Conservation (phyloP, 2,888 invertebrate species). For the Byasa hedistus region DNA sequence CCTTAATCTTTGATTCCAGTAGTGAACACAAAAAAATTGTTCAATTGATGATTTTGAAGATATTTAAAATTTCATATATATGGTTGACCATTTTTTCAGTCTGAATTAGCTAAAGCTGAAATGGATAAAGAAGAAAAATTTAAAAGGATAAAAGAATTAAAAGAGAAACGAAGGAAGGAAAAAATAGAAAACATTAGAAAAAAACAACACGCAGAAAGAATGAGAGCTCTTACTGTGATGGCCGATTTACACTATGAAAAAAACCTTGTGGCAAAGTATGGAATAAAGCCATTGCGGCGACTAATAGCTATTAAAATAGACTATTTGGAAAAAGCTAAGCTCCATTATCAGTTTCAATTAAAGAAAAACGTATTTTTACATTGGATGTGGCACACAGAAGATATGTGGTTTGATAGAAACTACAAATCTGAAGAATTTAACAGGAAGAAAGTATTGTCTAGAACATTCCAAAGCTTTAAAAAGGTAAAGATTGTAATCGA, state of each 20-base stretch:
- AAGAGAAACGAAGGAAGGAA: constrained; percentile 80
- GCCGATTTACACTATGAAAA: constrained; percentile 75
- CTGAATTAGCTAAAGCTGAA: constrained; percentile 71
- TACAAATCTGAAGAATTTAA: constrained; percentile 79
- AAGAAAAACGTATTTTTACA: constrained; percentile 71
- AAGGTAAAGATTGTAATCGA: constrained; percentile 48
- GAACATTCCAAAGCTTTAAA: constrained; percentile 70
- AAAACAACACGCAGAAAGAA: constrained; percentile 73
- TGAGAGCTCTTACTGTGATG: constrained; percentile 72
- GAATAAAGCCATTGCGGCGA: constrained; percentile 57
- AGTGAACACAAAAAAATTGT: neutral
- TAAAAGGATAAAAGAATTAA: constrained; percentile 80
- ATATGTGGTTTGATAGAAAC: constrained; percentile 74
- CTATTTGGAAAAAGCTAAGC: constrained; percentile 68
- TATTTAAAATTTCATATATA: neutral
- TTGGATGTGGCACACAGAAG: constrained; percentile 77
- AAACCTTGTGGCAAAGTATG: constrained; percentile 60
- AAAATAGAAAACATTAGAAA: constrained; percentile 81
- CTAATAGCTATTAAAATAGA: constrained; percentile 59
- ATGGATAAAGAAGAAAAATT: constrained; percentile 82
- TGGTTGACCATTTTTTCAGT: constrained; percentile 45
- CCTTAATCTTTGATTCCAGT: too few relatives aligned
- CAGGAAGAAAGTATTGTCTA: constrained; percentile 68
- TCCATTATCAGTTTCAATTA: constrained; percentile 66
- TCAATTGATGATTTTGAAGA: neutral